Evolutionary conservation across 2,797 vertebrate species (phyloP), one percentile per base, ranked within the genome.

Genomic region (Chaetophractus vellerosus): DNA sequence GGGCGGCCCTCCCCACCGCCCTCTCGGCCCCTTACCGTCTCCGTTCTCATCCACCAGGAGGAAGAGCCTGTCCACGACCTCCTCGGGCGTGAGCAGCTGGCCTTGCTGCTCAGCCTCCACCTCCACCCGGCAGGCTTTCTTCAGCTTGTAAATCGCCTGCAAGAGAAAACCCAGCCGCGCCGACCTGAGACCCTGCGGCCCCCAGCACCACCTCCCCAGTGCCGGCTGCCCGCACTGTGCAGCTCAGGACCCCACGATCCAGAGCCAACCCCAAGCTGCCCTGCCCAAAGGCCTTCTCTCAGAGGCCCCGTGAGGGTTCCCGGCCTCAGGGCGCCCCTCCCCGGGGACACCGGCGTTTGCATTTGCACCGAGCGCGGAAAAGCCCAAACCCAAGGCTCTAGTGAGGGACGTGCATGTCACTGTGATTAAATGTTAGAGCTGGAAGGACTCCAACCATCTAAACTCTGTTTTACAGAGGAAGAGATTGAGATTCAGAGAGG

Each of bases 41-140:
- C 99, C 99, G 1, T 99, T 99, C 98, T 99, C 99, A 97, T 99
- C 99, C 98, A 99, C 99, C 96, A 99, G 97, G 96, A 99, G 99
- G 97, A 99, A 99, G 99, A 99, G 99, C 96, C 99, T 99, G 97
- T 99, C 99, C 96, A 99, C 99, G 66, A 99, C 99, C 98, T 99
- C 99, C 98, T 99, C 99, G 0, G 99, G 99, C 0, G 99, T 99
- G 91, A 99, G 98, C 93, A 99, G 91, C 19, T 98, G 99, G 72
- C 98, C 98, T 45, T 99, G 98, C 84, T 99, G 98, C 57, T 97
- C 97, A 0, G 12, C 19, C 88, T 99, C 99, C 93, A 98, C 97
- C 50, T 99, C 99, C 0, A 98, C 98, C 1, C 99, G 98, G 63
- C 99, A 99, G 85, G 99, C 99, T 97, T 99, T 99, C 98, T 99